These are phyloP conservation scores for Crenichthys baileyi DNA, from an alignment of 2,797 vertebrate species.

Conservation along the genomic window DNA sequence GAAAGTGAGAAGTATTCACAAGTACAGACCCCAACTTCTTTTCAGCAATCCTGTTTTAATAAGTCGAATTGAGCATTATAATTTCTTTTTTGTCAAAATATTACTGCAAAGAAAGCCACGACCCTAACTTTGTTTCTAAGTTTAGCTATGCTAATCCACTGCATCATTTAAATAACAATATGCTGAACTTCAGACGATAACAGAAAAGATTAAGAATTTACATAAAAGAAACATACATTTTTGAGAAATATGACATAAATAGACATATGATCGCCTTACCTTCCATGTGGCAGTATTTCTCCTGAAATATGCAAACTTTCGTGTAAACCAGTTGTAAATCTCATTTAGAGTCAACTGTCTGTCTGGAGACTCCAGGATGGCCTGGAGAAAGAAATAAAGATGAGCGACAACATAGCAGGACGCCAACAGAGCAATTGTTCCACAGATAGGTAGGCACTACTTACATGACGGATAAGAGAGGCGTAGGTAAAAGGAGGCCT, in stretches of 20 bases:
- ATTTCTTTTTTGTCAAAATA: slow-evolving; percentile 24
- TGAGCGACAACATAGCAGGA: slow-evolving; percentile 26
- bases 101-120: slow-evolving; percentile 6
- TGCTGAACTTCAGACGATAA: not conserved
- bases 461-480: slow-evolving; percentile 98
- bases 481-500: slow-evolving; percentile 98
- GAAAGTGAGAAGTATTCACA: slow-evolving; percentile 22
- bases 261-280: slow-evolving; percentile 78
- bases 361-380: slow-evolving; percentile 98
- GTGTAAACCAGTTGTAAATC: slow-evolving; percentile 99
- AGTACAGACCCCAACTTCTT: slow-evolving; percentile 35
- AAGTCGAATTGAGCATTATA: not conserved
- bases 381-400: slow-evolving; percentile 74
- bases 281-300: slow-evolving; percentile 99
- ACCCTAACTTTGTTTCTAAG: slow-evolving; percentile 24
- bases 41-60: slow-evolving; percentile 24
- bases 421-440: not conserved
- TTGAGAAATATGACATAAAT: not conserved
- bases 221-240: not conserved
- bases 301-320: slow-evolving; percentile 99
- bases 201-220: not conserved
- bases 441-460: slow-evolving; percentile 32
- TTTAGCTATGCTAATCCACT: slow-evolving; percentile 10
- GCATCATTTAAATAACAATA: slow-evolving; percentile 19
- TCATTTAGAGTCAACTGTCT: slow-evolving; percentile 98